Evolutionary conservation across 1,140 invertebrate genomes (phyloP), one percentile per base, ranked within the genome.

Genomic region (Ericerus pela): DNA sequence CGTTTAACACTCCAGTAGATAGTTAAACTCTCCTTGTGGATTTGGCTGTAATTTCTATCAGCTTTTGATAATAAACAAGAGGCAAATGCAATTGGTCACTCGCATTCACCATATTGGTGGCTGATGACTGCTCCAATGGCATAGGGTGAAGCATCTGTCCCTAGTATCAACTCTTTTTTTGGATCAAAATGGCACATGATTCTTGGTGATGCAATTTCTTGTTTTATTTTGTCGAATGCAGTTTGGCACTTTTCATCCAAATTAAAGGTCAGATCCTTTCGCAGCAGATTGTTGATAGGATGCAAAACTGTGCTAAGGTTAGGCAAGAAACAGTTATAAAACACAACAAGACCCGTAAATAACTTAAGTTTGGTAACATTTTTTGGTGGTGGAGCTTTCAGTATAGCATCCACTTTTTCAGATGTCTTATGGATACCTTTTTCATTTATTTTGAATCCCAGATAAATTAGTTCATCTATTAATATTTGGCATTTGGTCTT

Each of bases 1-100:
- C 68, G 65, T 59, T 68, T 65, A 8, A 69, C 60, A 12, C 67
- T 67, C 65, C 67, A 73, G 2, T 77, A 63, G 14, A 78, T 68
- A 3, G 72, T 73, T 20, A 78, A 59, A 51, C 71, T 61, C 68
- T 78, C 74, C 58, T 70, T 68, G 64, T 72, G 67, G 24, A 65
- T 71, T 26, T 61, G 61, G 12, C 52, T 52, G 55, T 66, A 67
- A 27, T 61, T 55, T 14, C 24, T n/a, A 62, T 69, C 67, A 11
- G 58, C 14, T 36, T 60, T 36, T 27, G 58, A 65, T 12, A 69
- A 51, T 8, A 59, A 60, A 14, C 66, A 26, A 31, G 55, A 61
- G 1, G 64, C 60, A 41, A 61, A 69, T 28, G 65, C 61, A 18
- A 69, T 61, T 1, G 68, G 65, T n/a, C 30, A n/a, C 33, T 53